Evolutionary conservation across 2,113 vertebrate species (phyloP).

Genomic region (Lutjanus erythropterus): DNA sequence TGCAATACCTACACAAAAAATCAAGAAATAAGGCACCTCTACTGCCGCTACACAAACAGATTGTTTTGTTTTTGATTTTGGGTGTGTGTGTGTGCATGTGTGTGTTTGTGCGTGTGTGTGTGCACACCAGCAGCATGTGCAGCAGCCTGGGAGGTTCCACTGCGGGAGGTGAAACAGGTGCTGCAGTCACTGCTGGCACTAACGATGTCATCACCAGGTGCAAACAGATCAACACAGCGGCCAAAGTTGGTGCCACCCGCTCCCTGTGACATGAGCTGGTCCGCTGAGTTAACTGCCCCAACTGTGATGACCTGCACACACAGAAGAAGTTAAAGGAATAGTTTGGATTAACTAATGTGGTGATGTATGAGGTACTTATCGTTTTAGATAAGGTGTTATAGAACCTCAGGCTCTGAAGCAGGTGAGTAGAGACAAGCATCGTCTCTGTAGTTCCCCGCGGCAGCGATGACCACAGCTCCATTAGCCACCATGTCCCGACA

Average conservation of each 20-base stretch:
- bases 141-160: slow-evolving; percentile 92
- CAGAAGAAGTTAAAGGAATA: background rate
- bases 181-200: slow-evolving; percentile 92
- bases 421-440: slow-evolving; percentile 92
- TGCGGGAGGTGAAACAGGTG: slow-evolving; percentile 90
- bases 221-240: slow-evolving; percentile 91
- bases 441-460: slow-evolving; percentile 91
- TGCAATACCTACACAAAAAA: slow-evolving; percentile 81
- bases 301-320: slow-evolving; percentile 90
- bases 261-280: slow-evolving; percentile 87
- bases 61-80: background rate
- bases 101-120: background rate
- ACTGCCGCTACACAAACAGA: background rate
- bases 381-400: background rate
- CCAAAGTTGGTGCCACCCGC: slow-evolving; percentile 90
- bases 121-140: slow-evolving; percentile 88
- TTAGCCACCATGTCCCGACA: slow-evolving; percentile 79
- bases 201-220: slow-evolving; percentile 91
- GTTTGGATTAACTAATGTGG: no score
- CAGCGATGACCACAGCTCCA: slow-evolving; percentile 84
- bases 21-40: background rate
- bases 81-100: background rate
- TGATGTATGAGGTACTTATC: no score
- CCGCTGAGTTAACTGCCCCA: slow-evolving; percentile 87
- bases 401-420: slow-evolving; percentile 90